Evolutionary conservation across 2,888 invertebrate genomes (phyloP).

Genomic region (Rhorus exstirpatorius): DNA sequence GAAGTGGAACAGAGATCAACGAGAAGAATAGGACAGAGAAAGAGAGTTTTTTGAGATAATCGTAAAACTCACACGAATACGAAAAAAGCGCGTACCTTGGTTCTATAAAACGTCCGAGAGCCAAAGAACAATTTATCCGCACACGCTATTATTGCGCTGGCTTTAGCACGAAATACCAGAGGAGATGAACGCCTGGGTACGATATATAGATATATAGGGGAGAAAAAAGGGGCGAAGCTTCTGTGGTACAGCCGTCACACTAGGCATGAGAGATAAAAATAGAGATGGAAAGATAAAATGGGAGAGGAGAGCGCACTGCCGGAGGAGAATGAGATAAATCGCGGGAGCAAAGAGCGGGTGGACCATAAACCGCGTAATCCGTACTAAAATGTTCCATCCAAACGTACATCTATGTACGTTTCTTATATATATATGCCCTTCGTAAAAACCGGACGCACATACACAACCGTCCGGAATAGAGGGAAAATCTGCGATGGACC

Average conservation of each 20-base stretch:
- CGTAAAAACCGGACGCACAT: slow-evolving; percentile 56
- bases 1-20: slow-evolving; percentile 41
- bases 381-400: slow-evolving; percentile 78
- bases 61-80: slow-evolving; percentile 63
- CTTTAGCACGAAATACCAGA: slow-evolving; percentile 35
- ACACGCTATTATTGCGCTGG: too few species aligned
- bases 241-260: slow-evolving; percentile 60
- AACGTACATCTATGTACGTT: slow-evolving; percentile 28
- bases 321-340: slow-evolving; percentile 65
- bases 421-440: slow-evolving; percentile 46
- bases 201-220: slow-evolving; percentile 6
- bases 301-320: slow-evolving; percentile 23
- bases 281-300: slow-evolving; percentile 70
- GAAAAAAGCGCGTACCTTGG: slow-evolving; percentile 5
- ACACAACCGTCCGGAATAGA: slow-evolving; percentile 15
- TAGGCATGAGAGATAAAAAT: slow-evolving; percentile 69
- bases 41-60: slow-evolving; percentile 49
- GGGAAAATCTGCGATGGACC: slow-evolving; percentile 39
- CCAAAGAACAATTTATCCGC: slow-evolving; percentile 10
- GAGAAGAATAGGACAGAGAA: slow-evolving; percentile 30
- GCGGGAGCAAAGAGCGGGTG: slow-evolving; percentile 59
- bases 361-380: slow-evolving; percentile 83
- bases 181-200: slow-evolving; percentile 29
- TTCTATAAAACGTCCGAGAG: slow-evolving; percentile 32
- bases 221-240: slow-evolving; percentile 49